Conservation (phyloP, 1,140 invertebrate species). For the Tetramorium parvispinum region DNA sequence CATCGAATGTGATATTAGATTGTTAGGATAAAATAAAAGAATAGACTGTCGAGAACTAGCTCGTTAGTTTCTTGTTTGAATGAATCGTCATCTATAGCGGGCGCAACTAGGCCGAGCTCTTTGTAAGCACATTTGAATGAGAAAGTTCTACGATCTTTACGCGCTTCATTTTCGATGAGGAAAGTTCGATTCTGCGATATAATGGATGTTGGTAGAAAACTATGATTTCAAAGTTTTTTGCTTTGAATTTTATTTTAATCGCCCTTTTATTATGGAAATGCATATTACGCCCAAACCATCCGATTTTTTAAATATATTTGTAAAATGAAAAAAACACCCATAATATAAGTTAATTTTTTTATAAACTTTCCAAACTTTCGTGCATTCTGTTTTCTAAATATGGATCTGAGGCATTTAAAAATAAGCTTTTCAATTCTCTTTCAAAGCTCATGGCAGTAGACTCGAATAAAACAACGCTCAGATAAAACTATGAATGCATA, state of each 20-base stretch:
- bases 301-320: background rate
- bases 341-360: background rate
- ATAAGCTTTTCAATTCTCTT: background rate
- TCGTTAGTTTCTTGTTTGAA: slow-evolving; percentile 20
- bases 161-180: background rate
- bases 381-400: background rate
- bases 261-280: background rate
- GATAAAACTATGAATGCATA: background rate
- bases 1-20: background rate
- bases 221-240: background rate
- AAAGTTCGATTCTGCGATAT: slow-evolving; percentile 18
- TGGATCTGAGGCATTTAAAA: background rate
- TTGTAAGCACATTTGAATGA: slow-evolving; percentile 31
- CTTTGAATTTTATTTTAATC: background rate
- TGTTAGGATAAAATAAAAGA: background rate
- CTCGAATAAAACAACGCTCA: background rate
- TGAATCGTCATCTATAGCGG: slow-evolving; percentile 12
- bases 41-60: background rate
- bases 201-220: slow-evolving; percentile 8
- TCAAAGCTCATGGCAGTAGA: background rate
- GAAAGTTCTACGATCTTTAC: slow-evolving; percentile 34
- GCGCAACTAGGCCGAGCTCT: slow-evolving; percentile 6
- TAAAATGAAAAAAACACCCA: background rate
- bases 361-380: background rate
- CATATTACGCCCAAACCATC: no score